Evolutionary conservation across 2,113 vertebrate genomes (phyloP).

Genomic region (Himantopus leucocephalus): DNA sequence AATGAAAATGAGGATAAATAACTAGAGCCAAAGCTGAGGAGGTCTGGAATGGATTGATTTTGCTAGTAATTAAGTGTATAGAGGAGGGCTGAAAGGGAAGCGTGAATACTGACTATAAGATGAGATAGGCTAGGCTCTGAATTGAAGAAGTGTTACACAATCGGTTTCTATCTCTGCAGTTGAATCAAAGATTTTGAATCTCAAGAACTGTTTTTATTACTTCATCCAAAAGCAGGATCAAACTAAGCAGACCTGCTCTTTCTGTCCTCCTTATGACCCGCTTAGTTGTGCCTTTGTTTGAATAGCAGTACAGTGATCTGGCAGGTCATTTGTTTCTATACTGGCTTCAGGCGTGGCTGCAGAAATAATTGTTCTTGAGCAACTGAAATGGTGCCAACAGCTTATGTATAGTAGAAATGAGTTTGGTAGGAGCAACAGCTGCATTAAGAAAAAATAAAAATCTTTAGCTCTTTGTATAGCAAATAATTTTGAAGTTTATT

Average conservation of each 20-base stretch:
- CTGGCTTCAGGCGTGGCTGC: not conserved
- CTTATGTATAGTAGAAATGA: not conserved
- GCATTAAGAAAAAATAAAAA: not conserved
- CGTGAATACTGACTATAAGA: not conserved
- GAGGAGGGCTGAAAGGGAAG: not conserved
- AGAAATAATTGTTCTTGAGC: not conserved
- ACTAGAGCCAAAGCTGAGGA: not conserved
- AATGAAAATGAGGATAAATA: not conserved
- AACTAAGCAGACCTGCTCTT: not conserved
- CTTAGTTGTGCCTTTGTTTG: not conserved
- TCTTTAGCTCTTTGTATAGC: not conserved
- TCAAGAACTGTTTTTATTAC: not conserved
- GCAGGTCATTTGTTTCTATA: slow-evolving; percentile 1
- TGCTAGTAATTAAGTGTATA: not conserved
- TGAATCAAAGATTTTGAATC: not conserved
- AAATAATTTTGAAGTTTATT: not conserved
- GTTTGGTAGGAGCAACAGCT: not conserved
- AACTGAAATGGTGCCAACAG: not conserved
- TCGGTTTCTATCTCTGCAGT: not conserved
- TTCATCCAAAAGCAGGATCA: not conserved
- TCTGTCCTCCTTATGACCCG: slow-evolving; percentile 13
- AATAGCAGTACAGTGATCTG: not conserved
- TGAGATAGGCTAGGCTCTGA: not conserved
- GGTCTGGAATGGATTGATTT: not conserved
- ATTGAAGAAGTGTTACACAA: not conserved